Base-by-base conservation (phyloP, 1,140 invertebrate genomes). In the Nilaparvata lugens region DNA sequence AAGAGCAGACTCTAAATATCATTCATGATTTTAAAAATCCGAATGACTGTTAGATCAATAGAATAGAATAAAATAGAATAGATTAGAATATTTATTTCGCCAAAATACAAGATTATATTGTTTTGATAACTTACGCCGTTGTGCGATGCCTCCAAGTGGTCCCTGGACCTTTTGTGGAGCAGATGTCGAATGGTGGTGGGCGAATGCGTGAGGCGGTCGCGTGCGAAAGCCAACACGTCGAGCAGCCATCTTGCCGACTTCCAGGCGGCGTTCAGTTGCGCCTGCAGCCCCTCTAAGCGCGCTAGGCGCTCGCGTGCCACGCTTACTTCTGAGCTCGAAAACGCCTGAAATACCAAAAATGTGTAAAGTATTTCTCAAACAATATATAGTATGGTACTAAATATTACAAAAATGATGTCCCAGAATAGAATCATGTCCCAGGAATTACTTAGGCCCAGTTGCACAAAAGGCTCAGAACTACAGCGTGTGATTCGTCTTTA, bases 191-290 rank as follows among this genome's bases (percentile, higher is more conserved):
- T 75, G 42, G 75, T 75, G 4, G 76, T 76, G 4, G 69, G 63
- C 5, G 53, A 63, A 60, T 54, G 65, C 53, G 62, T 64, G 11
- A 73, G 79, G 67, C 89, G 87, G 70, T 96, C 94, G 58, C 94
- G 78, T 1, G 94, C 93, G 70, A 93, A 94, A 0, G 89, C 87
- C 40, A 97, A 90, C 2, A 95, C 85, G 68, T 97, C 93, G 81
- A 95, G 91, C 0, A 97, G 80, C 95, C 95, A 98, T 13, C 96
- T 82, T 2, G 91, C 86, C 21, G 86, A 85, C 70, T 95, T 94
- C 95, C 95, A 98, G 1, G 91, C 84, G 0, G 79, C 71, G 65
- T 94, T 93, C 11, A 94, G 76, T 67, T 87, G 87, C 1, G 81
- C 76, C 70, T 93, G 91, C 4, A 95, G 78, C 56, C 91, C 85